phyloP scores from a whole-genome alignment of 2,888 invertebrate species.

The Chloroclysta siterata region DNA sequence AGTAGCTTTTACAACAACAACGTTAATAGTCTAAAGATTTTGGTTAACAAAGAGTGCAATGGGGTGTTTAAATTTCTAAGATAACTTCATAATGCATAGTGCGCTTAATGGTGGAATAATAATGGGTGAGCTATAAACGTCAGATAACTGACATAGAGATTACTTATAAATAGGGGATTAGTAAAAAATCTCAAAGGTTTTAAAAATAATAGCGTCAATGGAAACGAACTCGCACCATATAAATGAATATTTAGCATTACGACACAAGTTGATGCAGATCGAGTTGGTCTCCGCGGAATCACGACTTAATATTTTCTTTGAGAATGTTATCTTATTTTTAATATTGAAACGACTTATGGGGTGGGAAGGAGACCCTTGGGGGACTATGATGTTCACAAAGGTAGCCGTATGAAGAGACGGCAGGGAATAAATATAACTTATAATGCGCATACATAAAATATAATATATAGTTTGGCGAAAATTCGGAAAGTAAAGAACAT shows the following conservation, averaged over 20 bases:
- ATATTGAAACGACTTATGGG: conserved; percentile 76
- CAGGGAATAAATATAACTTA: conserved; percentile 55
- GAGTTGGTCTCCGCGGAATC: conserved; percentile 75
- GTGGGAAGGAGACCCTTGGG: conserved; percentile 47
- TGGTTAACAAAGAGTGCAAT: too few relatives aligned
- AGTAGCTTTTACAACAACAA: too few relatives aligned
- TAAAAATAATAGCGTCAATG: conserved; percentile 47
- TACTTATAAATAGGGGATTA: background rate
- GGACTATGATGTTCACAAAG: conserved; percentile 70
- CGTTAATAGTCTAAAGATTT: too few relatives aligned
- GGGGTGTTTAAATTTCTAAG: too few relatives aligned
- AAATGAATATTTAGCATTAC: conserved; percentile 80
- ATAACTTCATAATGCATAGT: too few relatives aligned
- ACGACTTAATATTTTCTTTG: conserved; percentile 83
- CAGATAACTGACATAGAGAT: too few relatives aligned
- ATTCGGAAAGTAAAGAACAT: conserved; percentile 6
- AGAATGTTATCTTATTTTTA: conserved; percentile 82
- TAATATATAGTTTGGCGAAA: conserved; percentile 2
- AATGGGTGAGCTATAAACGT: too few relatives aligned
- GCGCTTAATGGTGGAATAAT: too few relatives aligned
- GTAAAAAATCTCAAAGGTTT: background rate
- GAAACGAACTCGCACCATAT: conserved; percentile 63
- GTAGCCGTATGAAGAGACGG: conserved; percentile 49
- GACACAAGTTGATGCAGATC: conserved; percentile 79
- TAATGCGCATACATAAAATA: conserved; percentile 44